Percentiles rank a stretch among this genome's conserved stretches.
These are phyloP conservation scores for Trachops cirrhosus DNA, from an alignment of 2,797 vertebrate genomes.

Conservation along the genomic window DNA sequence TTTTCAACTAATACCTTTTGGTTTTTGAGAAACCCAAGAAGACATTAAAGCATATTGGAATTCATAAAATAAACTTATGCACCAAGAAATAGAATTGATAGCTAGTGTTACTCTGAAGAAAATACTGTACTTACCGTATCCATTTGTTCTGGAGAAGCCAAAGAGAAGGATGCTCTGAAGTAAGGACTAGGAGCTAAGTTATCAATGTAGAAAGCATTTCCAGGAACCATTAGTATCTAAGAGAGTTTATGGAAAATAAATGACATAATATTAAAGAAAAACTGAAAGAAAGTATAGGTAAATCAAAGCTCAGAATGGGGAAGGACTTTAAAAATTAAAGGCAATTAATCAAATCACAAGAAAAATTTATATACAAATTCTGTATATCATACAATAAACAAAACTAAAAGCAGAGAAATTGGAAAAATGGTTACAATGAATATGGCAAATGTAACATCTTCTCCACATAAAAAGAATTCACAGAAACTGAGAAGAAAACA, in stretches of 20 bases:
- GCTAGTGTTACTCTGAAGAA: neutral
- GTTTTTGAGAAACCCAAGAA: neutral
- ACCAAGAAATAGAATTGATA: neutral
- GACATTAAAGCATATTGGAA: neutral
- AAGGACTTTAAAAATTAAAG: constrained; percentile 22
- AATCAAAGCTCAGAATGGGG: neutral
- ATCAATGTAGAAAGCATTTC: constrained; percentile 89
- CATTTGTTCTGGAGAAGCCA: constrained; percentile 91
- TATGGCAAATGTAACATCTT: neutral
- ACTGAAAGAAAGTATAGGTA: neutral
- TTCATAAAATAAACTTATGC: neutral
- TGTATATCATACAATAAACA: neutral
- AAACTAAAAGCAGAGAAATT: neutral
- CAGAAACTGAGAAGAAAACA: neutral
- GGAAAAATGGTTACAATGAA: neutral
- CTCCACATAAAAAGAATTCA: neutral
- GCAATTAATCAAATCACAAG: neutral
- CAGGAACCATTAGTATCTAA: constrained; percentile 94
- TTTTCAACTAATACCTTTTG: neutral
- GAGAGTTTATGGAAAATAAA: constrained; percentile 20
- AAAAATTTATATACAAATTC: neutral
- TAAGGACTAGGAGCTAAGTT: constrained; percentile 88
- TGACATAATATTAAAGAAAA: neutral
- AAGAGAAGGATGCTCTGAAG: constrained; percentile 92
- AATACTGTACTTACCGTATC: constrained; percentile 85